Evolutionary conservation across 64 coral and sea anemone species (phyloP).

Genomic region (Montipora cactus): DNA sequence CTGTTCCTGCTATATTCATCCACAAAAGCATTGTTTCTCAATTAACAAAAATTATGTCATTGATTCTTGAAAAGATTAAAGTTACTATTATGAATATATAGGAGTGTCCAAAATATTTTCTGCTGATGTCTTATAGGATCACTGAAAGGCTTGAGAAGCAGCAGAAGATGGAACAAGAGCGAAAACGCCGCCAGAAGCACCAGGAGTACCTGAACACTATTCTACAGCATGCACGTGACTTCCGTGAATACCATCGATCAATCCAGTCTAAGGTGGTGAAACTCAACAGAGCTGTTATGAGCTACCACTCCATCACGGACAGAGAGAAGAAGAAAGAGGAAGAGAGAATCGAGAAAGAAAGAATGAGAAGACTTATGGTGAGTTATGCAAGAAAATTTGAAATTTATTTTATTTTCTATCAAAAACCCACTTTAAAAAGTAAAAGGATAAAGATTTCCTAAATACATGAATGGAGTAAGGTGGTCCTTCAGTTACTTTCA

Average conservation of each 20-base stretch:
- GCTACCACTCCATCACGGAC: constrained; percentile 96
- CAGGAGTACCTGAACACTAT: constrained; percentile 98
- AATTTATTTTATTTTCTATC: no score
- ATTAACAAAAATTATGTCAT: no score
- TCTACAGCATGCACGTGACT: constrained; percentile 95
- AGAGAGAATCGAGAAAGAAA: constrained; percentile 99
- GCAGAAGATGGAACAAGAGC: constrained; percentile 99
- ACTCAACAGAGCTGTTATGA: constrained; percentile 94
- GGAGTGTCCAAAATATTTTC: not conserved
- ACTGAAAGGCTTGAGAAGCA: constrained; percentile 99
- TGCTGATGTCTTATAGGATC: constrained; percentile 63
- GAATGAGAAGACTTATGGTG: constrained; percentile 99
- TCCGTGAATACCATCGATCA: constrained; percentile 92
- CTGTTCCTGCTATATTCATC: no score
- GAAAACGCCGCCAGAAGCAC: constrained; percentile 95
- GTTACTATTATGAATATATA: not conserved
- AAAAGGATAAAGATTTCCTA: no score
- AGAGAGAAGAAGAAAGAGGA: constrained; percentile 99
- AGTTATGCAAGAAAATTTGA: not conserved
- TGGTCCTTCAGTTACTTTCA: no score
- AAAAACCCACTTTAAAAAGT: no score
- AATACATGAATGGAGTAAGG: no score
- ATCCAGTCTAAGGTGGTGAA: constrained; percentile 95
- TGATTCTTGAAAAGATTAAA: no score
- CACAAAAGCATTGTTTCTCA: no score